Evolutionary conservation across 2,797 vertebrate genomes (phyloP), one percentile per base, ranked within the genome.

Genomic region (Arctocebus calabarensis): DNA sequence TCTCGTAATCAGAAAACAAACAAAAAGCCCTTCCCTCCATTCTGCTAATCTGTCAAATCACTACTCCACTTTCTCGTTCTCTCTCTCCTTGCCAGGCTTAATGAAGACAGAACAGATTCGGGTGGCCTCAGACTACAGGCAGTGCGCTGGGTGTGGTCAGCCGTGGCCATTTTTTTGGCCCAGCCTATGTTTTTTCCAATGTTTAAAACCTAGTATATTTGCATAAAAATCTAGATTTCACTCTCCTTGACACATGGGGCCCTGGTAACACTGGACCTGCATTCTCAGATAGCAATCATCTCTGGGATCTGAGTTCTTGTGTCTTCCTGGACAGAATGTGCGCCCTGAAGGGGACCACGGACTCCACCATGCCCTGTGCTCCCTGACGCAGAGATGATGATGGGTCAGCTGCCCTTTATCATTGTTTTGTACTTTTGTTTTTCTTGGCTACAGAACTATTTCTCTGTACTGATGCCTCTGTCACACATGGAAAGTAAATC

Each of bases 1-100:
- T 93, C 11, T 93, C 11, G 40, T 34, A 45, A 59, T 74, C 55
- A 25, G 87, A 29, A 92, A 81, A 91, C 61, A 48, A 81, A 85
- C 34, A 85, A 29, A 43, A 68, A 32, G 75, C 17, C 17, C 32
- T 83, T 45, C 19, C 25, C 37, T 59, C 29, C 25, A 25, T 94
- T 87, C 40, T 32, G 19, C 48, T 79, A 9, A 79, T 19, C 40
- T 84, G 29, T 71, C 32, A 75, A 57, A 78, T 86, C 25, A 45
- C 14, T 5, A 1, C 48, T 84, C 6, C 84, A 22, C 70, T 59
- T 75, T 89, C 61, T 94, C 4, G 20, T 79, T 91, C 57, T 48
- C 81, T 85, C 6, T 48, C 81, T 85, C 6, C 5, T 52, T 64
- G 59, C 27, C 57, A 78, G 78, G 78, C 8, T 83, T 73, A n/a